Evolutionary conservation across 2,888 invertebrate species (phyloP), one percentile per base, ranked within the genome.

Genomic region (Camponotus fellah): DNA sequence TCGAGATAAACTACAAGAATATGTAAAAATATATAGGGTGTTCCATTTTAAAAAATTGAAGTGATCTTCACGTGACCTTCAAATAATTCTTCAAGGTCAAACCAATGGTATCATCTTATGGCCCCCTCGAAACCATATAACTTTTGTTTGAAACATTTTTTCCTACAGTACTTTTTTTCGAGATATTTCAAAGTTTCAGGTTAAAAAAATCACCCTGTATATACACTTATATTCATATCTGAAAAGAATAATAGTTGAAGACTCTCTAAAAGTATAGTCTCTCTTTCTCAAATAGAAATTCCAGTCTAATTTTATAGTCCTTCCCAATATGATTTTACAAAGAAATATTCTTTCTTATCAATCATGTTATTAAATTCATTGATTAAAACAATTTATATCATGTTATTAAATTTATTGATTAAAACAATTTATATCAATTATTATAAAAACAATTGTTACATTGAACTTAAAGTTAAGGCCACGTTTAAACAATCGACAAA

Each of bases 371-470:
- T 60, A n/a, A 79, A 60, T 66, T 56, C 21, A 68, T 58, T 34
- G 68, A 56, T 66, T 66, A 32, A 46, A 17, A 4, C n/a, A 32
- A 43, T n/a, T 32, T 68, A 17, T 37, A 37, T 1, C 17, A 71
- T 40, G 40, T 65, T 69, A 21, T 46, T 60, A n/a, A 79, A 60
- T 66, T 56, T 14, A 68, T 58, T 34, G 68, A 56, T 66, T 66
- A 32, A 46, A 17, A 4, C n/a, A 32, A 43, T n/a, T 32, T 68
- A 17, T 37, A 37, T 1, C 17, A 71, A 37, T 58, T 80, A 53
- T 69, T 80, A 10, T 43, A 58, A 77, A 58, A 77, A 58, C 21
- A 65, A 40, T 76, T 76, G 75, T 79, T 79, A 46, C 60, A 80
- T 37, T 37, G 46, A 17, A 71, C 4, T 46, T 37, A 46, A 2